phyloP scores from a whole-genome alignment of 2,113 vertebrate species.

The Nothocercus julius region DNA sequence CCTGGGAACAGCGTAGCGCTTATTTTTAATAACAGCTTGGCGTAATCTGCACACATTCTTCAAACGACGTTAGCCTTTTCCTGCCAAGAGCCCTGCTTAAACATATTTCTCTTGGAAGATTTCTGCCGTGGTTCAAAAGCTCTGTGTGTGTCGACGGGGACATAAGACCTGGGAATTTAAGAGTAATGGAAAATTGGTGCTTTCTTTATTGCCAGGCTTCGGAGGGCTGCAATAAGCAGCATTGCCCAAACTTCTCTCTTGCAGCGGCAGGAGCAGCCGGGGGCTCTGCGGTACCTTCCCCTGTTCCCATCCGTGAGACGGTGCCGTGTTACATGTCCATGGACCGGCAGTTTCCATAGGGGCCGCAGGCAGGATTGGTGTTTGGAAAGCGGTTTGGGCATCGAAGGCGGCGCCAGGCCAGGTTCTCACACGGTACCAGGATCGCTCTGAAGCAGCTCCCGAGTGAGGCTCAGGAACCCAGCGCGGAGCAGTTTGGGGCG shows the following conservation, averaged over 20 bases:
- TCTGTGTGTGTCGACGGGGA: not conserved
- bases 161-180: not conserved
- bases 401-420: rapidly evolving
- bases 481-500: not conserved
- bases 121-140: not conserved
- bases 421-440: too few species aligned
- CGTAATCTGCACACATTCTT: conserved; percentile 26
- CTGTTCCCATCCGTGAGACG: too few species aligned
- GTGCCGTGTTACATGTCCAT: rapidly evolving
- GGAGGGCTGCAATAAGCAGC: not conserved
- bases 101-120: not conserved
- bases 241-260: not conserved
- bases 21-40: conserved; percentile 58
- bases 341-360: too few species aligned
- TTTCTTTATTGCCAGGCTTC: not conserved
- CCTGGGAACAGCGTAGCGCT: not conserved
- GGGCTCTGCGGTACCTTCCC: not conserved
- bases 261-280: not conserved
- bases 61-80: not conserved
- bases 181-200: not conserved
- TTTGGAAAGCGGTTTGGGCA: not conserved
- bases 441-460: not conserved
- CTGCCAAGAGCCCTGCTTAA: conserved; percentile 44
- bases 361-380: too few species aligned
- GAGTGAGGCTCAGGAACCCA: not conserved